phyloP scores from a whole-genome alignment of 2,888 invertebrate species.

The Meteorus colon region DNA sequence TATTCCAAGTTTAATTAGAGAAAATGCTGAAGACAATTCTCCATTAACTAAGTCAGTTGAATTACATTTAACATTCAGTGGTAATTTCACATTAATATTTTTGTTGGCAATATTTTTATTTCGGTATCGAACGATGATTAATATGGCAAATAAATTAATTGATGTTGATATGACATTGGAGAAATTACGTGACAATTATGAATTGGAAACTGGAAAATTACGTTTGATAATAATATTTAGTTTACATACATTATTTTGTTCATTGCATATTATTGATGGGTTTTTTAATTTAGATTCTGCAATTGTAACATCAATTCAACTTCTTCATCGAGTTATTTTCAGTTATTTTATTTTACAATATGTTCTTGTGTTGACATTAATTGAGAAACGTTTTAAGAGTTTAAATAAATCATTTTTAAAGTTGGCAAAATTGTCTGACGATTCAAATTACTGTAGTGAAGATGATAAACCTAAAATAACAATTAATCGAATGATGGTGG shows the following conservation, averaged over 20 bases:
- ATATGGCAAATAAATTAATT: constrained; percentile 41
- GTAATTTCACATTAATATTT: constrained; percentile 21
- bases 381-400: constrained; percentile 33
- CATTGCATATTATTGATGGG: neutral
- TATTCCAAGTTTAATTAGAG: neutral
- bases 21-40: constrained; percentile 37
- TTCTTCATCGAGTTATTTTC: constrained; percentile 33
- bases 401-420: constrained; percentile 36
- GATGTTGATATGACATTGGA: constrained; percentile 23
- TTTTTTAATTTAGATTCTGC: neutral
- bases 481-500: neutral
- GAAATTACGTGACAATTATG: neutral
- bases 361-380: constrained; percentile 33
- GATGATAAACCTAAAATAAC: constrained; percentile 28
- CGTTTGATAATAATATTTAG: neutral
- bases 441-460: neutral
- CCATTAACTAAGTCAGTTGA: constrained; percentile 41
- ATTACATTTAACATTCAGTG: constrained; percentile 28
- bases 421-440: constrained; percentile 1
- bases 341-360: constrained; percentile 42
- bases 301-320: neutral
- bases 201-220: constrained; percentile 6
- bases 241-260: neutral
- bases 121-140: constrained; percentile 44
- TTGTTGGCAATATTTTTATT: constrained; percentile 41